Conservation (phyloP, 2,797 vertebrate species). For the Bucorvus abyssinicus region DNA sequence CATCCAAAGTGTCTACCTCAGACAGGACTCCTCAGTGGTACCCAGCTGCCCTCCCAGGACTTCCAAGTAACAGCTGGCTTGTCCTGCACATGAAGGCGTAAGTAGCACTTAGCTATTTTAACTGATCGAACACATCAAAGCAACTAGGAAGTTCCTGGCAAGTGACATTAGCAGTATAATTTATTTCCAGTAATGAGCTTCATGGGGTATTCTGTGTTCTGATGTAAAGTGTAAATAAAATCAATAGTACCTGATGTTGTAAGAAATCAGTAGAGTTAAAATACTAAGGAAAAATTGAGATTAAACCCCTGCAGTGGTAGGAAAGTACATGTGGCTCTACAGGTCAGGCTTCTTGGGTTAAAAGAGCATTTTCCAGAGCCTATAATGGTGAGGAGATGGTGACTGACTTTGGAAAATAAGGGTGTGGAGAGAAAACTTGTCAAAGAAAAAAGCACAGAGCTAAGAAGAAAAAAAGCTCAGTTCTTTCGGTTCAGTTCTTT, state of each 20-base stretch:
- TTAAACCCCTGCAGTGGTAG: not conserved
- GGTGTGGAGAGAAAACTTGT: not conserved
- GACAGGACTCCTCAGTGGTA: not conserved
- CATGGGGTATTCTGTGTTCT: not conserved
- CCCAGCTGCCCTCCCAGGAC: not conserved
- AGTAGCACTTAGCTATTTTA: not conserved
- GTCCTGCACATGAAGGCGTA: not conserved
- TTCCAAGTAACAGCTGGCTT: not conserved
- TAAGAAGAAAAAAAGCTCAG: not conserved
- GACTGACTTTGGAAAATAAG: not conserved
- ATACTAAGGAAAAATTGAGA: not conserved
- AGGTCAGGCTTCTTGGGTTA: not conserved
- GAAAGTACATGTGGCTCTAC: not conserved
- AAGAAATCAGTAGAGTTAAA: not conserved
- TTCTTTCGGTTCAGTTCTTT: not conserved
- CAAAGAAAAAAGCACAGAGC: not conserved
- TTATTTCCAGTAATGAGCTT: not conserved
- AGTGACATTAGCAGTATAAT: not conserved
- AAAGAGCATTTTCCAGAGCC: not conserved
- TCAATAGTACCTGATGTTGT: no score
- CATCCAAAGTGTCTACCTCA: not conserved
- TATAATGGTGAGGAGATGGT: not conserved
- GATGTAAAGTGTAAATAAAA: not conserved
- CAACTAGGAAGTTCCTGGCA: not conserved
- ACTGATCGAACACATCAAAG: not conserved